phyloP scores from a whole-genome alignment of 2,888 invertebrate genomes.

The Ormyrus rosae region DNA sequence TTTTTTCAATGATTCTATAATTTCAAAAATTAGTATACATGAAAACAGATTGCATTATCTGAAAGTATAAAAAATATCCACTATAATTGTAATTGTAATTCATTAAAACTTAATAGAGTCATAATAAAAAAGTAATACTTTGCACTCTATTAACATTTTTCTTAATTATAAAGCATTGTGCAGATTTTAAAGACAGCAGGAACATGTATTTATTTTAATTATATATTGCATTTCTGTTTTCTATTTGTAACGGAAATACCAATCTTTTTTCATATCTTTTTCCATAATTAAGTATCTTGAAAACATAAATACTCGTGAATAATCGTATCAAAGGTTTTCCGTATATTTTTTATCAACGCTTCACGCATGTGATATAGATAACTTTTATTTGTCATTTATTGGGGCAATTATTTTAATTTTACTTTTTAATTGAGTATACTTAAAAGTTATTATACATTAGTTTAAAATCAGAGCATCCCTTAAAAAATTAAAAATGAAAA shows the following conservation, averaged over 20 bases:
- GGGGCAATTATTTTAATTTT: slow-evolving; percentile 42
- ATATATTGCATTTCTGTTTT: slow-evolving; percentile 31
- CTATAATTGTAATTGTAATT: slow-evolving; percentile 19
- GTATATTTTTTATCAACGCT: slow-evolving; percentile 21
- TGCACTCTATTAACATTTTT: slow-evolving; percentile 11
- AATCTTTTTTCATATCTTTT: slow-evolving; percentile 10
- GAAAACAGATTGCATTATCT: slow-evolving; percentile 29
- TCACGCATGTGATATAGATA: slow-evolving; percentile 29
- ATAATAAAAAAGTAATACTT: slow-evolving; percentile 47
- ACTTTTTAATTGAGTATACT: slow-evolving; percentile 38
- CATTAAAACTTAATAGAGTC: slow-evolving; percentile 31
- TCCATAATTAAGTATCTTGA: slow-evolving; percentile 46
- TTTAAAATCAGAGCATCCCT: slow-evolving; percentile 42
- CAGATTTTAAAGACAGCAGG: slow-evolving; percentile 23
- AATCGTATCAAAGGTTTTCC: slow-evolving; percentile 34
- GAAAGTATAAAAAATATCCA: slow-evolving; percentile 26
- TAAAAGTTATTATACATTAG: slow-evolving; percentile 43
- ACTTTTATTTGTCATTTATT: slow-evolving; percentile 46
- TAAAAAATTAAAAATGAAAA: slow-evolving; percentile 41
- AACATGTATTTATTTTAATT: slow-evolving; percentile 35
- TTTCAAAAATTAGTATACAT: slow-evolving; percentile 5
- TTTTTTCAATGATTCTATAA: slow-evolving; percentile 9
- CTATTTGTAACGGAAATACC: slow-evolving; percentile 41
- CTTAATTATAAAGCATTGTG: slow-evolving; percentile 23
- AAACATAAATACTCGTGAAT: slow-evolving; percentile 26